Percentiles rank a stretch among this genome's conserved stretches.
phyloP scores from a whole-genome alignment of 2,113 vertebrate species.

The Apistogramma diplotaenia region DNA sequence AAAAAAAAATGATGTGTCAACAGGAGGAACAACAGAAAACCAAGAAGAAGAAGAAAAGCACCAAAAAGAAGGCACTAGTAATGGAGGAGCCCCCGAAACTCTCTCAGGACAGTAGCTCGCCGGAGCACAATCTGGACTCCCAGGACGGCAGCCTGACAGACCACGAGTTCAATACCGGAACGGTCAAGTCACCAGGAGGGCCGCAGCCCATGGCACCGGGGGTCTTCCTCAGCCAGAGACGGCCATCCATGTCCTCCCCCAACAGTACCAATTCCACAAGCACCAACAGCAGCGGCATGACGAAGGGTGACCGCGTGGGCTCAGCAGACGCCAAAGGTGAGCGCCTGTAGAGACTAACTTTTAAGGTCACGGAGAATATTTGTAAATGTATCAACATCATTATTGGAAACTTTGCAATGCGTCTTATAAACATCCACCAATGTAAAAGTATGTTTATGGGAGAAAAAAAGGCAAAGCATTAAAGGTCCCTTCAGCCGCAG shows the following conservation, averaged over 20 bases:
- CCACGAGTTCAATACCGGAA: conserved; percentile 87
- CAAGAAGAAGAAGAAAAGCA: conserved; percentile 92
- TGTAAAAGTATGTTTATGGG: background rate
- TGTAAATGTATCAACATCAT: background rate
- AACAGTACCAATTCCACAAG: conserved; percentile 82
- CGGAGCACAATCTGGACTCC: conserved; percentile 86
- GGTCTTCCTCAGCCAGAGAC: conserved; percentile 92
- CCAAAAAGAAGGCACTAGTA: conserved; percentile 88
- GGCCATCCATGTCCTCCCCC: conserved; percentile 89
- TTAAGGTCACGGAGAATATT: background rate
- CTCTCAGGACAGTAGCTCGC: conserved; percentile 90
- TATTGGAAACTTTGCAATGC: background rate
- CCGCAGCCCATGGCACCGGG: conserved; percentile 93
- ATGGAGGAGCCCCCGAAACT: conserved; percentile 77
- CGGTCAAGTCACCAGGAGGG: conserved; percentile 80
- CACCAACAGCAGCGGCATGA: conserved; percentile 58
- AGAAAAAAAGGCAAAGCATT: background rate
- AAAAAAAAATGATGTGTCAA: background rate
- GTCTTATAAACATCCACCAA: rapidly evolving
- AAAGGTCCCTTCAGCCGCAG: background rate
- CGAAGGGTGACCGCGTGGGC: conserved; percentile 82
- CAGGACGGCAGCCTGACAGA: conserved; percentile 88
- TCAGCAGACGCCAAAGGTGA: conserved; percentile 78
- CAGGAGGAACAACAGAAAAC: conserved; percentile 95
- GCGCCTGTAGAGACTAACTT: too few species aligned